Base-by-base conservation (phyloP, 2,888 invertebrate species). In the Adelognathus sp. region DNA sequence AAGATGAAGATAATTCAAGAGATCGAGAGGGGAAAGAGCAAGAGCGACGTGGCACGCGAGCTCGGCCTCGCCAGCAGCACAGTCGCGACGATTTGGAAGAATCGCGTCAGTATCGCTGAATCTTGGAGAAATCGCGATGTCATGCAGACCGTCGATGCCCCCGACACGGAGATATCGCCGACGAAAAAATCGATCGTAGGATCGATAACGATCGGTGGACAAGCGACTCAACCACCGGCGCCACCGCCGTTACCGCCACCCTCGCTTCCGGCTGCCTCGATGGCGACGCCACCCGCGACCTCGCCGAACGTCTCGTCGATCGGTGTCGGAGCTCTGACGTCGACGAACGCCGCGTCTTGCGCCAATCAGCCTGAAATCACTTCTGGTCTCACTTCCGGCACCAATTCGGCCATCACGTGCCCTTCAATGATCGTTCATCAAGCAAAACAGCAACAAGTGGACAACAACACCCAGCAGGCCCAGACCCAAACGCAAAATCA, bases 1-100 rank as follows among this genome's bases (percentile, higher is more conserved):
- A 93, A 93, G 92, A 93, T 93, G 92, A 92, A 93, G 92, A 93
- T 93, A 90, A 93, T 93, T 91, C 92, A 93, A 87, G 93, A 93
- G 90, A 93, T 93, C 86, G 93, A 93, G 89, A 92, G 92, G 83
- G 93, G 93, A 83, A 93, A 93, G 90, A 93, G 93, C 91, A 93
- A 93, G 91, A 93, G 93, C 85, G 93, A 93, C 88, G 93, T 93
- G 82, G 93, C 93, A 85, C 91, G 93, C 79, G 93, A 93, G 87
- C 92, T 93, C 87, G 93, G 93, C 81, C 91, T 93, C 88, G 93
- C 93, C 81, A 93, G 93, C 90, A 93, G 93, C 73, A 93, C 93
- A 78, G 93, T 93, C 66, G 93, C 93, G 67, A 93, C 93, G 73
- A 93, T 93, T 87, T 93, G 93, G 93, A 93, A 93, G 91, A 93